phyloP scores from a whole-genome alignment of 2,113 vertebrate species.

The Mobula birostris region DNA sequence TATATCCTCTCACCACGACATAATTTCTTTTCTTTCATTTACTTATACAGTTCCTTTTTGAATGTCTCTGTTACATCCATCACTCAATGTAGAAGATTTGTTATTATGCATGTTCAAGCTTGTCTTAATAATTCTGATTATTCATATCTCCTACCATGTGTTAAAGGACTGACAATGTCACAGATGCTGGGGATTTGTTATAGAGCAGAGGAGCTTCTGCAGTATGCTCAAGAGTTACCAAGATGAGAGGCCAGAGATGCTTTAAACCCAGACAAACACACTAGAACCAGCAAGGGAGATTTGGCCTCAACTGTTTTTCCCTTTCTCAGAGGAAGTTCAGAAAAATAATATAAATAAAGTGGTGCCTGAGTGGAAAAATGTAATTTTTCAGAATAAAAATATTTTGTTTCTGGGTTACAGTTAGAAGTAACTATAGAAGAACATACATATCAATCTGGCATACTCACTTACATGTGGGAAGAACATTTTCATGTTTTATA shows the following conservation, averaged over 20 bases:
- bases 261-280: background rate
- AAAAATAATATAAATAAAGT: background rate
- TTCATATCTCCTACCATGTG: background rate
- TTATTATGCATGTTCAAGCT: background rate
- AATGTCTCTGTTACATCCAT: too few species aligned
- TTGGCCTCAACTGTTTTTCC: background rate
- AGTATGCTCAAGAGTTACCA: background rate
- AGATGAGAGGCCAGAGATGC: background rate
- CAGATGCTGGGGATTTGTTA: background rate
- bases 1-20: too few species aligned
- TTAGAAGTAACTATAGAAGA: background rate
- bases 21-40: too few species aligned
- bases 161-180: background rate
- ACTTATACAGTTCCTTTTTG: too few species aligned
- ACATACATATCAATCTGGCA: background rate
- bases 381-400: background rate
- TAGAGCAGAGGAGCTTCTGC: background rate
- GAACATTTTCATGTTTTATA: background rate
- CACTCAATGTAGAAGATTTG: background rate
- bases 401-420: background rate
- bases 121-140: background rate
- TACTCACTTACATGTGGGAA: too few species aligned
- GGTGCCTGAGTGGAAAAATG: background rate
- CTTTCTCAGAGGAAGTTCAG: background rate
- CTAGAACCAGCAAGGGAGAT: too few species aligned